Evolutionary conservation across 2,888 invertebrate genomes (phyloP), one percentile per base, ranked within the genome.

Genomic region (Dichetophora obliterata): DNA sequence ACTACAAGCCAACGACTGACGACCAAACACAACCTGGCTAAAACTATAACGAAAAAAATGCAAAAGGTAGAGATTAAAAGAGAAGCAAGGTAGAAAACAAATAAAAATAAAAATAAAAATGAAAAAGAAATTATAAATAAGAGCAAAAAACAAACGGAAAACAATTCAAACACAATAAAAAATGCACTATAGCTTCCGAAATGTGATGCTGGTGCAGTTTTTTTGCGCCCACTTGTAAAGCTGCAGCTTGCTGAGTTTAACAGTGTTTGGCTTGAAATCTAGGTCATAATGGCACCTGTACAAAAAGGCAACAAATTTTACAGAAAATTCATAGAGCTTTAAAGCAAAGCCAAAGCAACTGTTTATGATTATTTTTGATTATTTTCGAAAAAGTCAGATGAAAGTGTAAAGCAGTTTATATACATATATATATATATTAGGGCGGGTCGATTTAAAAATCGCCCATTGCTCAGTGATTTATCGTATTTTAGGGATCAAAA

Each of bases 161-260:
- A 59, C 59, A 71, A 71, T 71, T 71, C 22, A 57, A 71, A 59
- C 43, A 71, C 71, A 57, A 37, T 43, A 59, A 71, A 71, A 57
- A 71, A 57, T 43, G 54, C 57, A 43, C 37, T 57, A 37, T 37
- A 71, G 59, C 59, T 59, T 71, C 71, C 71, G 59, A 71, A 57
- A 71, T 34, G 71, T 43, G 37, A 6, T 37, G 16, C 22, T 43
- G 22, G 19, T 8, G 52, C 69, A 69, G 22, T 14, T 57, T 57
- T 22, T 11, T 24, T 11, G 22, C 24, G 22, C 22, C 11, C 22
- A 24, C 57, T 43, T 43, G 43, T 43, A 11, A 43, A 57, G 57
- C 57, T 57, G 57, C 57, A 57, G 14, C 14, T 59, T 27, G 59
- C 59, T 27, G 14, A 27, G 11, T 3, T 11, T 9, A 27, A 24